Evolutionary conservation across 2,797 vertebrate genomes (phyloP), one percentile per base, ranked within the genome.

Genomic region (Podarcis lilfordi): DNA sequence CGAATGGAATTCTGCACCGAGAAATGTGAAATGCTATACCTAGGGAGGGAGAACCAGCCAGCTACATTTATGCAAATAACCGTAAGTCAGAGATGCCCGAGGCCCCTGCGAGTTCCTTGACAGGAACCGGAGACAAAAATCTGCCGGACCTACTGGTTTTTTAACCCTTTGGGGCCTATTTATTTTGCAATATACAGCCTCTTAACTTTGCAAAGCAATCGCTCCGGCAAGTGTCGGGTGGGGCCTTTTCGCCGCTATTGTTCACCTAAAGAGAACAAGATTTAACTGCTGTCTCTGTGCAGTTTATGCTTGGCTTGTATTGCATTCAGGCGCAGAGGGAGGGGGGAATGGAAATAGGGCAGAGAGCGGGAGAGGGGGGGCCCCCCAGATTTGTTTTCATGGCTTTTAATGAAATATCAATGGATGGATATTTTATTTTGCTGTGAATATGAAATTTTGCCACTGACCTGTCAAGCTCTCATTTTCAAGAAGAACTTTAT

Each of bases 401-500:
- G 89, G 32, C 91, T 96, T 93, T 93, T 95, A 96, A 96, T 94
- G 92, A 95, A 96, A 96, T 96, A 96, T 95, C 96, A 96, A 95
- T 96, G 93, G 93, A 95, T 95, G 93, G 94, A 91, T 94, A 95
- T 96, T 96, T 96, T 95, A 96, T 96, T 95, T 96, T 94, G 92
- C 94, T 93, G 91, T 95, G 93, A 95, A 95, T 96, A 95, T 90
- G 91, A 95, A 96, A 95, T 96, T 96, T 95, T 92, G 89, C 92
- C 95, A 94, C 93, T 0, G 3, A 94, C 93, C 93, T 95, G 96
- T 94, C 94, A 96, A 94, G 91, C 86, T 92, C 90, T 90, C 0
- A 19, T 95, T 95, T 95, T 95, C 95, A 95, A 96, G 94, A 95
- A 95, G 90, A 91, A 94, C 95, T 96, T 96, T 94, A 96, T 96